Evolutionary conservation across 2,113 vertebrate genomes (phyloP).

Genomic region (Salvelinus sp.): DNA sequence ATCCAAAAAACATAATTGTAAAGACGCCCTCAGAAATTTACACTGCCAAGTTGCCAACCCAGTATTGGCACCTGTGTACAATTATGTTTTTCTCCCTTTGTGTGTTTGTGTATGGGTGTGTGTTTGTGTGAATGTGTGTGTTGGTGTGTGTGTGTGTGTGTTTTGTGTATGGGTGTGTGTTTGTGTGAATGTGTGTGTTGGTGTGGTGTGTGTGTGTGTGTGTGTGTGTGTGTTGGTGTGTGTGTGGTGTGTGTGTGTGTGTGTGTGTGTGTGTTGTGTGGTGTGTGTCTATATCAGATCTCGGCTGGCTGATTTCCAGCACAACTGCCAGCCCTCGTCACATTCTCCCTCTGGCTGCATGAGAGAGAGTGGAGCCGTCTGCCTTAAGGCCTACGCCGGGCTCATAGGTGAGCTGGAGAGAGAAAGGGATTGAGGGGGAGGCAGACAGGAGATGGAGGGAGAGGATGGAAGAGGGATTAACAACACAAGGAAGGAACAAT

Average conservation of each 20-base stretch:
- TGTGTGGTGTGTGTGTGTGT: conserved; percentile 1
- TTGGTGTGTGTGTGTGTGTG: not conserved
- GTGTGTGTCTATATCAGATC: conserved; percentile 72
- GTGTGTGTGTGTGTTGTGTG: conserved; percentile 5
- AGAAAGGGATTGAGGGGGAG: conserved; percentile 18
- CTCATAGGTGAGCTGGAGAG: conserved; percentile 83
- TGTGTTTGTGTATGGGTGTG: conserved; percentile 4
- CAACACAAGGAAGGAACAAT: not conserved
- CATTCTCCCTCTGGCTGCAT: conserved; percentile 78
- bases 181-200: conserved; percentile 14
- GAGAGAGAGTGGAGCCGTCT: conserved; percentile 81
- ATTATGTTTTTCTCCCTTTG: not conserved
- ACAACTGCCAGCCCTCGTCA: conserved; percentile 81
- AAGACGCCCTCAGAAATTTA: conserved; percentile 1
- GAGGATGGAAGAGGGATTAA: not conserved
- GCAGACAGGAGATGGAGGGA: no score
- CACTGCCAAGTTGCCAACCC: conserved; percentile 4
- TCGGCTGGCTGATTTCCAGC: conserved; percentile 88
- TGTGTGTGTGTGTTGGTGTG: no score
- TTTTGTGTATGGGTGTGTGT: conserved; percentile 2
- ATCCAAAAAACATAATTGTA: not conserved
- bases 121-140: conserved; percentile 11
- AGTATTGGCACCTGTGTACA: not conserved
- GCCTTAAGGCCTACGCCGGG: conserved; percentile 88
- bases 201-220: not conserved